Evolutionary conservation across 35 echinoderm and acorn worm genomes (phyloP).

Genomic region (Amphiura filiformis): DNA sequence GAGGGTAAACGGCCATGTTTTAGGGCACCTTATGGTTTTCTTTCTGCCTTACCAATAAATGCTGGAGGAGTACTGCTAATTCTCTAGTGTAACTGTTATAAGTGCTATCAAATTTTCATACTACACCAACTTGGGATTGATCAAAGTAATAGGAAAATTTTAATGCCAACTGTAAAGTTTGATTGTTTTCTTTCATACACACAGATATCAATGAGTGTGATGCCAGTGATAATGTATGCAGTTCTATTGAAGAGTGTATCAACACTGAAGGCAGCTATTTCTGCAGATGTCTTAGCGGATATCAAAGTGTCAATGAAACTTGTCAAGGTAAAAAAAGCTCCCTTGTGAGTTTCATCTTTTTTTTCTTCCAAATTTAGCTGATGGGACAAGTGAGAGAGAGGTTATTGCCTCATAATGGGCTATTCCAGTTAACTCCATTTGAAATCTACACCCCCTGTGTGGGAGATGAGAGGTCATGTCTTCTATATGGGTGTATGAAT

Average conservation of each 20-base stretch:
- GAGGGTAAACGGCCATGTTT: too few species aligned
- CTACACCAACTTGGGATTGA: too few species aligned
- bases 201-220: conserved; percentile 79
- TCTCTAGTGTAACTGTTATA: too few species aligned
- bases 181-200: neutral
- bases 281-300: conserved; percentile 40
- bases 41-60: too few species aligned
- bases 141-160: too few species aligned
- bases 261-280: conserved; percentile 45
- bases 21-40: too few species aligned
- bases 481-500: too few species aligned
- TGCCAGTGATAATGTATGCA: conserved; percentile 25
- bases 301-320: neutral
- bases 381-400: neutral
- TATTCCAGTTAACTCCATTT: neutral
- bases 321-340: neutral
- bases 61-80: too few species aligned
- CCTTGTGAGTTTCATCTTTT: conserved; percentile 8
- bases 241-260: conserved; percentile 38
- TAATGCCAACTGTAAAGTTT: too few species aligned
- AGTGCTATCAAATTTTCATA: too few species aligned
- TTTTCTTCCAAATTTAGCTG: neutral
- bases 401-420: neutral
- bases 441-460: too few species aligned
- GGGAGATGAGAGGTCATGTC: too few species aligned